Percentiles rank a stretch among this genome's conserved stretches.
Evolutionary conservation across 2,113 vertebrate genomes (phyloP).

Genomic region (Pomatorhinus ruficollis): DNA sequence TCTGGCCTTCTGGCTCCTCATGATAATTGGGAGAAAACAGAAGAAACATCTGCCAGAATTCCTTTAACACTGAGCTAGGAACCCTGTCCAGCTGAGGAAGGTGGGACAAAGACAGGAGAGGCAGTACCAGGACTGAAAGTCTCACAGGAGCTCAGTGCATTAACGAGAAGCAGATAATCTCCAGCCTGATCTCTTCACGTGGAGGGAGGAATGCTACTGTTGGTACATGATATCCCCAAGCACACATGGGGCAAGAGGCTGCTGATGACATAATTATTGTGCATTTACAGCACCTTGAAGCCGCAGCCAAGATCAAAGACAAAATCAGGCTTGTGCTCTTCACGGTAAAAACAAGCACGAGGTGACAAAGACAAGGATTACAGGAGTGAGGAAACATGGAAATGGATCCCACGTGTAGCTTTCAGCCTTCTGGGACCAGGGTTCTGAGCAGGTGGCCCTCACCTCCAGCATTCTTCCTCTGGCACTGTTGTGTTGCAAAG

Average conservation of each 20-base stretch:
- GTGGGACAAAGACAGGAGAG: not conserved
- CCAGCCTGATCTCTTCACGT: not conserved
- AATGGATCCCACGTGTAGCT: not conserved
- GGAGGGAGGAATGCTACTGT: not conserved
- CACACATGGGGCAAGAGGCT: conserved; percentile 5
- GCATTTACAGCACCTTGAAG: not conserved
- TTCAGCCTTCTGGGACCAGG: not conserved
- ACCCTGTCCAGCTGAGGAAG: not conserved
- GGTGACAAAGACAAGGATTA: conserved; percentile 2
- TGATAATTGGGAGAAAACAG: not conserved
- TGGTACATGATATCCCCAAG: conserved; percentile 16
- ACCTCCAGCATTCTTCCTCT: not conserved
- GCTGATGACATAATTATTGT: conserved; percentile 27
- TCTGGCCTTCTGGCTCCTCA: not conserved
- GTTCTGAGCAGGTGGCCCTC: not conserved
- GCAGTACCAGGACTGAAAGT: not conserved
- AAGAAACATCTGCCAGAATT: not conserved
- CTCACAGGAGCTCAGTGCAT: not conserved
- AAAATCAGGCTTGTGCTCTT: not conserved
- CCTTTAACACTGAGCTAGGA: not conserved
- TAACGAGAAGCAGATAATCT: not conserved
- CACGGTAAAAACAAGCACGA: not conserved
- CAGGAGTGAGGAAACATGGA: not conserved
- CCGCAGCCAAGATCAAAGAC: conserved; percentile 20
- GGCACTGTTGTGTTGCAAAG: not conserved